A percentile compares a stretch with the other conserved stretches of the same genome.
These are phyloP conservation scores for Cirrhinus molitorella DNA, from an alignment of 2,797 vertebrate genomes.

Conservation along the genomic window DNA sequence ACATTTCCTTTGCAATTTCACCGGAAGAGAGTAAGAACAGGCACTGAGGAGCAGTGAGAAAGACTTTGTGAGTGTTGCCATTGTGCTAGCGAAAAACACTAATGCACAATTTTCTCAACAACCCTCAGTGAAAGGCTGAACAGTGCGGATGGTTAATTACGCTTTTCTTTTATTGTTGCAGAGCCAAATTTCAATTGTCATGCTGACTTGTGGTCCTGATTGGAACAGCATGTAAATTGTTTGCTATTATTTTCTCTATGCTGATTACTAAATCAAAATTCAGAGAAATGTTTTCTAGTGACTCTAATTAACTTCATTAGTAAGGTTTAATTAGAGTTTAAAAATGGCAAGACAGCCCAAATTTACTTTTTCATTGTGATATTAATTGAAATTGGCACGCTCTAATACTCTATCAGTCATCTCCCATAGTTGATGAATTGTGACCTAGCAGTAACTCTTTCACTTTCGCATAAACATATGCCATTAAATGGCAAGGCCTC, in stretches of 20 bases:
- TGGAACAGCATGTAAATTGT: conserved; percentile 38
- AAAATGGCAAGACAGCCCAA: not conserved
- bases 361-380: not conserved
- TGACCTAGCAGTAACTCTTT: not conserved
- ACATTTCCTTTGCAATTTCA: conserved; percentile 15
- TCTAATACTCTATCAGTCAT: not conserved
- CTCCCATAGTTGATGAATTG: not conserved
- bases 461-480: not conserved
- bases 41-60: not conserved
- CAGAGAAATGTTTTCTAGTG: conserved; percentile 21
- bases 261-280: conserved; percentile 23
- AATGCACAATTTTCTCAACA: not conserved
- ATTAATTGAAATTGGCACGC: not conserved
- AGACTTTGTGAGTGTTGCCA: conserved; percentile 21
- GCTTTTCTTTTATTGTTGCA: conserved; percentile 3
- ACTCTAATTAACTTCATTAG: conserved; percentile 31
- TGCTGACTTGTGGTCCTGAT: conserved; percentile 8
- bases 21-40: not conserved
- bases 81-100: conserved; percentile 24
- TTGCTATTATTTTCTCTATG: conserved; percentile 33
- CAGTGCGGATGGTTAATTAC: not conserved
- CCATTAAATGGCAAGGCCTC: not conserved
- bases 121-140: not conserved
- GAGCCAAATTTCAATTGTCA: conserved; percentile 15
- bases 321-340: conserved; percentile 1